Base-by-base conservation (phyloP, 1,140 invertebrate species). In the Papilio aristodemus region DNA sequence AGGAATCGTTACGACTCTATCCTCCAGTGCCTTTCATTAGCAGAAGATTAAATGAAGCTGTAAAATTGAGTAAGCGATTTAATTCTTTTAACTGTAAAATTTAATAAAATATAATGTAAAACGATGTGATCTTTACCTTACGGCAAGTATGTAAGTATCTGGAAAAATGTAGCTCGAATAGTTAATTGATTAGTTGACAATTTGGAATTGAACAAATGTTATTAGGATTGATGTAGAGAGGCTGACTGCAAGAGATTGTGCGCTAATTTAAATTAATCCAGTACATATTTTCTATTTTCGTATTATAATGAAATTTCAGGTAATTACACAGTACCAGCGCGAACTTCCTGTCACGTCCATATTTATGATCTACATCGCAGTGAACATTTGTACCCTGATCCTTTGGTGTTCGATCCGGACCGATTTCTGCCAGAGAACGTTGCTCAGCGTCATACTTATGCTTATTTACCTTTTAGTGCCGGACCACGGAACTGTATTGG, bases 381-480 rank as follows among this genome's bases (percentile, higher is more conserved):
- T 79, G 89, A 93, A 1, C 87, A 94, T 22, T 80, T 93, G 25
- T 97, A 94, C 81, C 92, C 93, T 25, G 93, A 97, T 66, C 96
- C 96, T 0, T 93, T 95, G 37, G 87, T 90, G 54, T 97, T 96
- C 81, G 93, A 96, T 85, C 96, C 97, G 0, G 95, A 97, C 67
- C 92, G 96, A 76, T 97, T 97, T 88, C 81, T 94, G 22, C 93
- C 94, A 11, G 92, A 93, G 71, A 94, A 94, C 76, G 86, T 88
- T 27, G 83, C 85, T 38, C 91, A 93, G 37, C 89, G 94, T 66
- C 92, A 95, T 81, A 93, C 94, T 0, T 95, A 93, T 75, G 92
- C 94, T 1, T 96, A 95, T 75, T 93, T 60, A 38, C 58, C 58
- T 37, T 60, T 60, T 60, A 60, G 58, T 19, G 58, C 63, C 0